A percentile compares a stretch with the other conserved stretches of the same genome.
Conservation (phyloP, 2,888 invertebrate species). For the Himalopsyche anomala region DNA sequence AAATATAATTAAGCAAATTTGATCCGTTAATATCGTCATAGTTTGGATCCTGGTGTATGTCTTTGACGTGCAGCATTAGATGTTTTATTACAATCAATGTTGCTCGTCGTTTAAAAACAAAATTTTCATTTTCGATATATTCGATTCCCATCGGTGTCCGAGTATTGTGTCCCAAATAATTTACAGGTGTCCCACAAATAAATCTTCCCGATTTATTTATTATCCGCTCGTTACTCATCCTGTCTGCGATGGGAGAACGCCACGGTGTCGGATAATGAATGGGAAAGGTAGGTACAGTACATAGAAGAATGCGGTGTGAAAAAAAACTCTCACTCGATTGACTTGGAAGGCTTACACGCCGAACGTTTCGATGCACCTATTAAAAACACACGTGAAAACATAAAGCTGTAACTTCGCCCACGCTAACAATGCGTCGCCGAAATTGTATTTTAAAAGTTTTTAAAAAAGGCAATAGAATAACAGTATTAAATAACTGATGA, state of each 20-base stretch:
- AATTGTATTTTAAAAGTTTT: no score
- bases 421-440: no score
- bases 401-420: no score
- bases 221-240: neutral
- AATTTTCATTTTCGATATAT: neutral
- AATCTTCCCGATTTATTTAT: constrained; percentile 34
- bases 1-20: no score
- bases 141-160: neutral
- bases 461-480: no score
- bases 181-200: constrained; percentile 12
- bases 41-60: no score
- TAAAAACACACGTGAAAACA: neutral
- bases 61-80: no score
- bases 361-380: constrained; percentile 16
- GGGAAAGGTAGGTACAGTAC: neutral
- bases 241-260: constrained; percentile 13
- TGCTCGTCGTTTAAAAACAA: no score
- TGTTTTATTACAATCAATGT: no score
- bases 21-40: no score
- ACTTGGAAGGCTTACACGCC: neutral
- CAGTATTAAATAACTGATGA: no score
- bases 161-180: neutral
- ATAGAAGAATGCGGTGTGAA: constrained; percentile 34
- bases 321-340: constrained; percentile 22
- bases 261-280: constrained; percentile 6